Base-by-base conservation (phyloP, 1,140 invertebrate genomes). In the Oreohelix idahoensis region DNA sequence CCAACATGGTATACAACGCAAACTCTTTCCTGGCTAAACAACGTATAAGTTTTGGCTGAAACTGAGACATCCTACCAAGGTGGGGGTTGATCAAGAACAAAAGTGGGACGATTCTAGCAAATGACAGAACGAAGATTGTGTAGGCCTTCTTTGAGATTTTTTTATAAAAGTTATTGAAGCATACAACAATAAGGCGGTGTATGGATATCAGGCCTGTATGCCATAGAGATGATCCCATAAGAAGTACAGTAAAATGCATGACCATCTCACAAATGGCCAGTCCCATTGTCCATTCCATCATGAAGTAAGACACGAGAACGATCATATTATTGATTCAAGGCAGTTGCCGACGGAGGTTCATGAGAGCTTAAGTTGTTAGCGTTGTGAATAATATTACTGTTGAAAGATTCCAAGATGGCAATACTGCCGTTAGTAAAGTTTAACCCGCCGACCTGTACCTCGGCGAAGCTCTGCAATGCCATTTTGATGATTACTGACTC, bases 181-280 rank as follows among this genome's bases (percentile, higher is more conserved):
- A 89, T 17, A 93, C 92, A 10, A 93, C 91, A 53, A 93, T 87
- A 35, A 92, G 89, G 4, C 92, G 87, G 85, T 93, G 92, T 32
- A 93, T 90, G 58, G 91, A 91, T 53, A 93, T 92, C 26, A 93
- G 87, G 26, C 89, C 91, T 35, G 92, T 91, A 84, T 93, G 92
- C 91, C 91, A 92, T 8, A 93, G 81, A 11, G 91, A 91, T 17
- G 89, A 90, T 1, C 92, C 91, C 87, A 90, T 91, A 8, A 92
- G 84, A 8, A 92, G 85, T 10, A 92, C 89, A 15, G 89, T 89
- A 75, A 92, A 90, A 81, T 92, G 90, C 26, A 89, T 89, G 29
- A 89, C 86, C 39, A 92, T 84, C 78, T 90, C 89, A 84, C 92
- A 92, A 10, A 90, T 86, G 0, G 90, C 79, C 51, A 88, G 81